phyloP scores from a whole-genome alignment of 1,140 invertebrate genomes.

The Charaxes varanes region DNA sequence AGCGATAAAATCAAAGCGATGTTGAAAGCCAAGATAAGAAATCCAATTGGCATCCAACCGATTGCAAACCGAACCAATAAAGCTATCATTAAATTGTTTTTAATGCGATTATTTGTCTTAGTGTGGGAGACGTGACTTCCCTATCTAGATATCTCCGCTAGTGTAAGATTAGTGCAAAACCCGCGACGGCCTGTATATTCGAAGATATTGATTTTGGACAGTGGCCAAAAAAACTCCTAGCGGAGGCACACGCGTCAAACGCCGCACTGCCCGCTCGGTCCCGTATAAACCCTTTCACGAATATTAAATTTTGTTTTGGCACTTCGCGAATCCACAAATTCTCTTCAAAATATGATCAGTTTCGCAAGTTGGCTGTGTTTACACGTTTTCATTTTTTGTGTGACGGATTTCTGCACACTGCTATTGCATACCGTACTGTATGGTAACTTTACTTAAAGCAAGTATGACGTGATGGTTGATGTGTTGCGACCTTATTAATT shows the following conservation, averaged over 20 bases:
- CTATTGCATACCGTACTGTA: no score
- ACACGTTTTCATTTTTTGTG: no score
- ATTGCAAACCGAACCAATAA: conserved; percentile 1
- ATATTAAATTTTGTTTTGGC: conserved; percentile 74
- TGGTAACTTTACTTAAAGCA: no score
- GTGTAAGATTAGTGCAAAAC: conserved; percentile 65
- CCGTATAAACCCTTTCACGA: conserved; percentile 70
- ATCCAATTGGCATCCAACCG: conserved; percentile 4
- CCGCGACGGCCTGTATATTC: conserved; percentile 62
- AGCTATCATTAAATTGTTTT: not conserved
- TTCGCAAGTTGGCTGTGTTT: conserved; percentile 29
- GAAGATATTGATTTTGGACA: conserved; percentile 72
- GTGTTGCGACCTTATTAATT: no score
- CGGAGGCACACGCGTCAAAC: conserved; percentile 69
- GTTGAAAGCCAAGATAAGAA: no score
- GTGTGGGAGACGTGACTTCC: not conserved
- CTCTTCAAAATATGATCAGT: conserved; percentile 54
- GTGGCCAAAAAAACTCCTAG: conserved; percentile 70
- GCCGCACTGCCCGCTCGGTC: conserved; percentile 58
- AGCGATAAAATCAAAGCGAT: no score
- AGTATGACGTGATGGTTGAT: no score
- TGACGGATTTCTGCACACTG: no score
- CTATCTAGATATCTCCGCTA: conserved; percentile 23
- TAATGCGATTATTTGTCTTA: not conserved
- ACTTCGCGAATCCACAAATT: conserved; percentile 64